Evolutionary conservation across 2,797 vertebrate genomes (phyloP).

Genomic region (Clarias fuscus): DNA sequence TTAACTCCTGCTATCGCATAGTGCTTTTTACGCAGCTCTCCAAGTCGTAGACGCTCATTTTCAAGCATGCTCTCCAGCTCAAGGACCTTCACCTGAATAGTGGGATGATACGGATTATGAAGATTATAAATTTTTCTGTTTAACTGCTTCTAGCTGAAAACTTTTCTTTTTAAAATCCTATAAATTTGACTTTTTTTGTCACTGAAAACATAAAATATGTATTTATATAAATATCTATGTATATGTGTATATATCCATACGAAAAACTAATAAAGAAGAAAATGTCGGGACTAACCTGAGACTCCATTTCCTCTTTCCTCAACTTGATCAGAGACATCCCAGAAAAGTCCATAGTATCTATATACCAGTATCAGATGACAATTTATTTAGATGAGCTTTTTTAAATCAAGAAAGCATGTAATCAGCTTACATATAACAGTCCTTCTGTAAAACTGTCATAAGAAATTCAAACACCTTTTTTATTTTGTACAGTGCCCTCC

Average conservation of each 20-base stretch:
- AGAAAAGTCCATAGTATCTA: constrained; percentile 97
- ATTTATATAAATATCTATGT: neutral
- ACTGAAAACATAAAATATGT: too few species aligned
- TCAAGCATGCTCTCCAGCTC: constrained; percentile 88
- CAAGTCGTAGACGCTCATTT: constrained; percentile 86
- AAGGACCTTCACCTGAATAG: constrained; percentile 88
- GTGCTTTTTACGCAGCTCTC: constrained; percentile 91
- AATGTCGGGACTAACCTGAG: constrained; percentile 76
- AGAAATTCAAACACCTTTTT: neutral
- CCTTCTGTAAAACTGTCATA: neutral
- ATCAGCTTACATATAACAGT: neutral
- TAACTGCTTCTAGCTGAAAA: neutral
- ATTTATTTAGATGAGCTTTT: neutral
- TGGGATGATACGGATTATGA: neutral
- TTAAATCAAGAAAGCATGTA: neutral
- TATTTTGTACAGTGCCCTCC: neutral
- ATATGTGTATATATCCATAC: neutral
- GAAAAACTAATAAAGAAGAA: neutral
- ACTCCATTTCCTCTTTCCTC: constrained; percentile 95
- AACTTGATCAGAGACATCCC: constrained; percentile 95
- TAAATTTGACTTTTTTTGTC: too few species aligned
- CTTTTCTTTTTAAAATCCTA: too few species aligned
- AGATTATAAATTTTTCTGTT: neutral
- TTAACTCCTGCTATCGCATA: constrained; percentile 82
- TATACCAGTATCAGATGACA: neutral